Base-by-base conservation (phyloP, 2,113 vertebrate genomes). In the Cololabis saira region DNA sequence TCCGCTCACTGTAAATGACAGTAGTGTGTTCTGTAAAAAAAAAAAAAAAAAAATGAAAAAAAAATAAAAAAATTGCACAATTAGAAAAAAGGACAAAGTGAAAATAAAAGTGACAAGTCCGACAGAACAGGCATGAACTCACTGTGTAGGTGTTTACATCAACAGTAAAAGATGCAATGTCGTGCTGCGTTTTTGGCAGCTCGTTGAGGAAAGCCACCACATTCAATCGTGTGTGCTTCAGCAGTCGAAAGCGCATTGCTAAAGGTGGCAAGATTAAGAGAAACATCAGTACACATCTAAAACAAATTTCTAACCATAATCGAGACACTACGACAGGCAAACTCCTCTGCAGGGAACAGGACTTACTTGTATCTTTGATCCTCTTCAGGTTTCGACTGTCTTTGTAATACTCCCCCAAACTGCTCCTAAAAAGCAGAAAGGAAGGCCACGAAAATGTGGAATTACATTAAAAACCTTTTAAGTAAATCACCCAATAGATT, bases 171-270 rank as follows among this genome's bases (percentile, higher is more conserved):
- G 95, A 96, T 30, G 92, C 93, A 0, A 92, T 60, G 45, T 98
- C 95, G 0, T 98, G 96, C 63, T 95, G 95, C 5, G 96, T 98
- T 84, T 93, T 95, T 51, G 96, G 96, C 16, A 98, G 63, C 69
- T 97, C 95, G 1, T 94, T 97, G 64, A 98, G 91, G 76, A 96
- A 97, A 49, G 95, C 95, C 11, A 97, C 96, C 0, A 97, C 94
- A 0, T 95, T 95, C 37, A 97, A 88, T 3, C 95, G 92, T 0
- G 94, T 95, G 78, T 95, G 95, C 64, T 97, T 98, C 43, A 97
- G 83, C 1, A 95, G 81, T 13, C 92, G 91, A 82, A 93, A 95
- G 6, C 96, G 90, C 11, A 92, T 66, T 0, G 92, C 96, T 96
- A 58, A 22, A 30, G 56, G 6, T 27, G 40, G 13, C 0, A n/a